phyloP scores from a whole-genome alignment of 2,113 vertebrate genomes.

The Henicopernis longicauda region DNA sequence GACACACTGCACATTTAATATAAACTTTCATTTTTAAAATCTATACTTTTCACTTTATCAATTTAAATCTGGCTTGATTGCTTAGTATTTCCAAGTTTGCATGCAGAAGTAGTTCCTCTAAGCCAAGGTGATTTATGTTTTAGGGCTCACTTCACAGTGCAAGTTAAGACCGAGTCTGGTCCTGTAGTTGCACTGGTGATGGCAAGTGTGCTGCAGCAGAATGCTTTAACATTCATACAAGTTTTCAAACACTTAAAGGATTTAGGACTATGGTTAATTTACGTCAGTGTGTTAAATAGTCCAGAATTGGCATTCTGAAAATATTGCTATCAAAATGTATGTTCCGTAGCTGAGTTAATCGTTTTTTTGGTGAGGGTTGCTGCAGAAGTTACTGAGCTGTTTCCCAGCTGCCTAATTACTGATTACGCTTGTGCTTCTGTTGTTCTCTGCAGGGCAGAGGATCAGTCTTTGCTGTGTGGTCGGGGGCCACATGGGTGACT shows the following conservation, averaged over 20 bases:
- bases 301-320: neutral
- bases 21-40: neutral
- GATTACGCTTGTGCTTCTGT: neutral
- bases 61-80: neutral
- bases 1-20: neutral
- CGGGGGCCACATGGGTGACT: rapidly evolving
- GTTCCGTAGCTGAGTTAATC: neutral
- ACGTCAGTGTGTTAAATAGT: neutral
- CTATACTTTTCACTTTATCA: neutral
- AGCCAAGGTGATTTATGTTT: neutral
- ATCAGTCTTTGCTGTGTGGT: neutral
- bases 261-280: neutral
- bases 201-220: neutral
- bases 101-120: neutral
- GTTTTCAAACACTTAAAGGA: neutral
- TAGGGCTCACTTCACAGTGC: neutral
- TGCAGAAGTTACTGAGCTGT: neutral
- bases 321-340: neutral
- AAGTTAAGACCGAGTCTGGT: neutral
- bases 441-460: neutral
- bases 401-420: neutral
- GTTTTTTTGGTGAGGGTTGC: neutral
- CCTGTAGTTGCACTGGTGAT: neutral
- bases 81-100: neutral
- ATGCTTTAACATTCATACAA: neutral